Conservation (phyloP, 2,888 invertebrate species). For the Arge pagana region DNA sequence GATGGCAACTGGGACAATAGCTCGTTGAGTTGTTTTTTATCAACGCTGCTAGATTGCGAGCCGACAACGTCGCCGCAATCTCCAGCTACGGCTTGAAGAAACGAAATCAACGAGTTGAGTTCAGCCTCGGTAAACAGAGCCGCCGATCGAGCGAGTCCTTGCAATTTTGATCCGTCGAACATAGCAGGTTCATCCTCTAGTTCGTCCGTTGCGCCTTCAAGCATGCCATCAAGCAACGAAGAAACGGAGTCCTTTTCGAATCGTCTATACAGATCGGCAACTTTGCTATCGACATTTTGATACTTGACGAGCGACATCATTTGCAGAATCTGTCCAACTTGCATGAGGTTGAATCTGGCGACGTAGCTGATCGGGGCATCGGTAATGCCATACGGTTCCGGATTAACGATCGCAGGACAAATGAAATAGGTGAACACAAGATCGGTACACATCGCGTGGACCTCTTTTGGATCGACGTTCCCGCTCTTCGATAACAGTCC, state of each 20-base stretch:
- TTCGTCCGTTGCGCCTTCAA: constrained; percentile 59
- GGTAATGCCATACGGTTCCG: constrained; percentile 92
- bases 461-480: constrained; percentile 63
- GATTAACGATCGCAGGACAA: constrained; percentile 95
- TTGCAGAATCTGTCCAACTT: constrained; percentile 92
- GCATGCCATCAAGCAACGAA: constrained; percentile 75
- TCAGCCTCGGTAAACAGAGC: constrained; percentile 72
- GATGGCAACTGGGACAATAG: constrained; percentile 59
- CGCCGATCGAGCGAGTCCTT: constrained; percentile 67
- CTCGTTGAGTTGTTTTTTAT: constrained; percentile 58
- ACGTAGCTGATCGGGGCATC: constrained; percentile 91
- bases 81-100: constrained; percentile 60
- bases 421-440: constrained; percentile 92
- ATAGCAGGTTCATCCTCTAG: constrained; percentile 59
- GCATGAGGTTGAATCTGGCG: constrained; percentile 86
- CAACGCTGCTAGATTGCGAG: constrained; percentile 43
- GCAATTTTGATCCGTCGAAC: constrained; percentile 59
- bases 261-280: constrained; percentile 75
- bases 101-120: constrained; percentile 65
- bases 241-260: constrained; percentile 83
- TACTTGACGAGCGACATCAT: constrained; percentile 84
- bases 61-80: constrained; percentile 46
- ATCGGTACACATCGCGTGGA: constrained; percentile 83
- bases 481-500: constrained; percentile 68
- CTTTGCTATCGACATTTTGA: constrained; percentile 76